Percentiles rank a stretch among this genome's conserved stretches.
phyloP scores from a whole-genome alignment of 2,113 vertebrate genomes.

The Macquaria ambigua region DNA sequence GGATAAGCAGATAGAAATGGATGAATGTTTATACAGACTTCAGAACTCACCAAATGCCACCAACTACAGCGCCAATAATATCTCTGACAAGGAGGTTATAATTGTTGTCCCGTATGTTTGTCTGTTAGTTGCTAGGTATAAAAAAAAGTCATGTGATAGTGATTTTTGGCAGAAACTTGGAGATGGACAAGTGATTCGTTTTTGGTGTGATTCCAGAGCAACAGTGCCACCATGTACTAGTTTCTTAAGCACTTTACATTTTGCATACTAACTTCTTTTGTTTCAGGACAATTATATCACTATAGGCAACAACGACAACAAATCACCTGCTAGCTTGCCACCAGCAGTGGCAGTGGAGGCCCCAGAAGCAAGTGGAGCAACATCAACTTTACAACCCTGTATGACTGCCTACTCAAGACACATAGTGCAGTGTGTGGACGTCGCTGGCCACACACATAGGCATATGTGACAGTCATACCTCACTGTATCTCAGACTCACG shows the following conservation, averaged over 20 bases:
- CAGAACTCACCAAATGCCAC: neutral
- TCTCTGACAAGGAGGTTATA: neutral
- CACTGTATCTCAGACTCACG: too few species aligned
- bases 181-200: neutral
- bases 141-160: too few species aligned
- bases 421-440: too few species aligned
- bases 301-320: too few species aligned
- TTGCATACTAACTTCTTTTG: too few species aligned
- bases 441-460: too few species aligned
- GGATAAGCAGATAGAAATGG: neutral
- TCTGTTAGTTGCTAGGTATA: neutral
- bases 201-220: neutral
- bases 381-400: neutral
- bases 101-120: neutral
- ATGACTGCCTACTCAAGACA: neutral
- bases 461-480: too few species aligned
- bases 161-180: neutral
- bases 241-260: too few species aligned
- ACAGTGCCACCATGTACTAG: neutral
- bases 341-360: neutral
- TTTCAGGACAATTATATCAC: too few species aligned
- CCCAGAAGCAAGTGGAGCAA: neutral
- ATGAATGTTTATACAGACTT: neutral
- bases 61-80: neutral
- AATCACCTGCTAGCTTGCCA: too few species aligned